A percentile compares a stretch with the other conserved stretches of the same genome.
Evolutionary conservation across 1,140 invertebrate species (phyloP).

Genomic region (Hetaerina americana): DNA sequence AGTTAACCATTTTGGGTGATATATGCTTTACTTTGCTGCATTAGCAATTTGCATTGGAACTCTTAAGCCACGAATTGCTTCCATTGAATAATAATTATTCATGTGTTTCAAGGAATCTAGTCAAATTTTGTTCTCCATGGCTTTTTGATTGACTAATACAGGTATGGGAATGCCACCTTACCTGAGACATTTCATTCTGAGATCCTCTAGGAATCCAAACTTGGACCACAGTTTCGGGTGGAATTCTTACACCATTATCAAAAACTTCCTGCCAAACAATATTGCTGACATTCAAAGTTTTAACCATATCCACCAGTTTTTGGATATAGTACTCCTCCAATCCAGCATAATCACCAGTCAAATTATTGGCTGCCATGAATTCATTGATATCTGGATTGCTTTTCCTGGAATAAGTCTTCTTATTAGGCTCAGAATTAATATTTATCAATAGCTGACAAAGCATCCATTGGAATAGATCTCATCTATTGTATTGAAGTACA

Average conservation of each 20-base stretch:
- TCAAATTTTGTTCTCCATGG: too few relatives aligned
- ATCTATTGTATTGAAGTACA: too few relatives aligned
- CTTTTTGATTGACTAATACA: too few relatives aligned
- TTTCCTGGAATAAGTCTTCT: conserved; percentile 40
- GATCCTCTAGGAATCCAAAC: conserved; percentile 47
- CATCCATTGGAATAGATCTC: too few relatives aligned
- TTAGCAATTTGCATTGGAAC: too few relatives aligned
- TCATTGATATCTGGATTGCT: conserved; percentile 56
- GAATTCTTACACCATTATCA: conserved; percentile 54
- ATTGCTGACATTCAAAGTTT: conserved; percentile 35
- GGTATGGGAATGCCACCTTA: conserved; percentile 1
- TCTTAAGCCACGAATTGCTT: neutral
- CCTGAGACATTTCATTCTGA: conserved; percentile 28
- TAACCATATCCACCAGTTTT: conserved; percentile 41
- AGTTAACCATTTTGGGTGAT: too few relatives aligned
- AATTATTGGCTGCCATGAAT: conserved; percentile 53
- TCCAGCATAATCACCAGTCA: conserved; percentile 37
- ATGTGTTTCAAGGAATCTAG: neutral
- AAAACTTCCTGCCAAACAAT: conserved; percentile 91
- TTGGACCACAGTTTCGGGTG: conserved; percentile 53
- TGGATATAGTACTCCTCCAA: conserved; percentile 58
- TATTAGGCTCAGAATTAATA: neutral
- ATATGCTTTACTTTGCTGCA: too few relatives aligned
- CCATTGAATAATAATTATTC: neutral
- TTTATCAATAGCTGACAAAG: too few relatives aligned